Conservation (phyloP, 92 coral and sea anemone species). For the Epizoanthus ramosus region DNA sequence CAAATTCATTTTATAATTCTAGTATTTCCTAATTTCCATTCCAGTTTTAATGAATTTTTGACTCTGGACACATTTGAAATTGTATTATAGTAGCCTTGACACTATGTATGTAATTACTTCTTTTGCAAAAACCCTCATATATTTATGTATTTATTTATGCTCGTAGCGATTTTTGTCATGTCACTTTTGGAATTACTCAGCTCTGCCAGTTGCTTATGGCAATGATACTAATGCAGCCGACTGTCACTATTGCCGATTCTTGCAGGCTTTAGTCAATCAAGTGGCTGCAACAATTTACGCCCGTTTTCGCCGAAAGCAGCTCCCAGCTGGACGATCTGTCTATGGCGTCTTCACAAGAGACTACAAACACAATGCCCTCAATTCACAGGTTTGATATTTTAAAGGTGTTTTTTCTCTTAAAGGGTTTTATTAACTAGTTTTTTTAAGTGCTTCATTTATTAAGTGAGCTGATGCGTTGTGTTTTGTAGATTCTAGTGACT, state of each 20-base stretch:
- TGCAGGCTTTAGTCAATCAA: slow-evolving; percentile 75
- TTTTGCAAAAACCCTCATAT: no score
- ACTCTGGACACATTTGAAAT: no score
- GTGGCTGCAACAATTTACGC: slow-evolving; percentile 76
- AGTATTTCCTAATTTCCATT: no score
- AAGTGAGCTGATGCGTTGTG: no score
- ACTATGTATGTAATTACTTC: no score
- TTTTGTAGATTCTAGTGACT: slow-evolving; percentile 67
- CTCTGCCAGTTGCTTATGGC: neutral
- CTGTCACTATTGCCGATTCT: slow-evolving; percentile 33
- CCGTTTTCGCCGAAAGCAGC: slow-evolving; percentile 54
- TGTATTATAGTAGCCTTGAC: no score
- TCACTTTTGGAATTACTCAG: neutral
- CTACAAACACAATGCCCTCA: slow-evolving; percentile 57
- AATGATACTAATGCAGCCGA: neutral
- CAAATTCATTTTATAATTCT: no score
- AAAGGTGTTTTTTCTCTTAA: neutral
- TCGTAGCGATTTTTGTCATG: no score
- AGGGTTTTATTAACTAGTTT: neutral
- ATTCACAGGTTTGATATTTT: slow-evolving; percentile 56
- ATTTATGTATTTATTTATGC: no score
- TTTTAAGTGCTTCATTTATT: no score
- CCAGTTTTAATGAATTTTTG: no score
- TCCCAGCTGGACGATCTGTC: slow-evolving; percentile 64
- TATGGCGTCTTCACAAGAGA: slow-evolving; percentile 80